phyloP scores from a whole-genome alignment of 2,113 vertebrate species.

The Piprites chloris region DNA sequence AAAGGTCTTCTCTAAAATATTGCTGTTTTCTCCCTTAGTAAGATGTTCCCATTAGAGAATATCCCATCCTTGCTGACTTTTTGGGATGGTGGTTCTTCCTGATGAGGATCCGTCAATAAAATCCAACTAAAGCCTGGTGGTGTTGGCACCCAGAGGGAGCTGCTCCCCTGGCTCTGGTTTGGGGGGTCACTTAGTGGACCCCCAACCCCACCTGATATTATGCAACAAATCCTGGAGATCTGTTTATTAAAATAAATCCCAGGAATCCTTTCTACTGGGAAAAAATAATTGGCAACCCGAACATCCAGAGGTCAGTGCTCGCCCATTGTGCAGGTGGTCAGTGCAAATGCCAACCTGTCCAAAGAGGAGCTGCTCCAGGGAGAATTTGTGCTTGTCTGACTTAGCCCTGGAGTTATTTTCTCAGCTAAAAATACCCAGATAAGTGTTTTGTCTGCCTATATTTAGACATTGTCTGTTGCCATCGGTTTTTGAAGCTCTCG shows the following conservation, averaged over 20 bases:
- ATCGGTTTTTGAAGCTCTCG: constrained; percentile 51
- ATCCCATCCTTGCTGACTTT: background rate
- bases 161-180: background rate
- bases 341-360: background rate
- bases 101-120: background rate
- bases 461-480: constrained; percentile 67
- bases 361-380: background rate
- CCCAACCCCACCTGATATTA: background rate
- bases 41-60: background rate
- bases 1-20: background rate
- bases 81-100: background rate
- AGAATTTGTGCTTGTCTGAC: background rate
- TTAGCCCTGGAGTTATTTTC: constrained; percentile 15
- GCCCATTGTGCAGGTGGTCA: background rate
- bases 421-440: constrained; percentile 62
- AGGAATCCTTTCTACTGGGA: background rate
- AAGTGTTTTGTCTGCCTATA: constrained; percentile 68
- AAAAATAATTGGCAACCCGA: background rate
- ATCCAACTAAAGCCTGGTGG: rapidly evolving
- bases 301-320: background rate
- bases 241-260: background rate
- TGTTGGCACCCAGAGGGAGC: rapidly evolving
- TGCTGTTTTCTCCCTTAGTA: background rate
- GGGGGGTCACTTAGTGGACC: background rate
- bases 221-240: background rate